Evolutionary conservation across 2,113 vertebrate species (phyloP).

Genomic region (Cebus imitator): DNA sequence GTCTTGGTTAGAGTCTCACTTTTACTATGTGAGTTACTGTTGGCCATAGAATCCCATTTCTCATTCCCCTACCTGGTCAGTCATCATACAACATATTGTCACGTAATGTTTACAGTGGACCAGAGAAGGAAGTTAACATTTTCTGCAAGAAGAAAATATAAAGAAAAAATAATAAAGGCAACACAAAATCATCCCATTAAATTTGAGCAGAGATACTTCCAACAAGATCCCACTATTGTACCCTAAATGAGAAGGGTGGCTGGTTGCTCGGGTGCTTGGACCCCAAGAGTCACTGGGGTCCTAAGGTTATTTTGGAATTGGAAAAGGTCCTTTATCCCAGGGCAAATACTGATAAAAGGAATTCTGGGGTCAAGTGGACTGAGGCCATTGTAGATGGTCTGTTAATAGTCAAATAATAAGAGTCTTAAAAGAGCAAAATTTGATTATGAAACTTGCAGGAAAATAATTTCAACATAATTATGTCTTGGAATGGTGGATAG

Average conservation of each 20-base stretch:
- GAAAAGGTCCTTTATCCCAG: background rate
- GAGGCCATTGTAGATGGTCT: no score
- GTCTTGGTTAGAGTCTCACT: background rate
- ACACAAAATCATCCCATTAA: background rate
- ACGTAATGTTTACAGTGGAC: background rate
- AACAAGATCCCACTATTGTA: accelerated
- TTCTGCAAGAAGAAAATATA: background rate
- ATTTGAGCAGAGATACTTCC: background rate
- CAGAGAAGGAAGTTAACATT: background rate
- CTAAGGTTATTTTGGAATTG: accelerated
- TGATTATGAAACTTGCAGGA: background rate
- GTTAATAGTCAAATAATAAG: background rate
- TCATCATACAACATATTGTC: background rate
- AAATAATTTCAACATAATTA: background rate
- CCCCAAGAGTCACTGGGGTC: no score
- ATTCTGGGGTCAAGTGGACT: background rate
- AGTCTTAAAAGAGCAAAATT: background rate
- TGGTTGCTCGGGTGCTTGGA: background rate
- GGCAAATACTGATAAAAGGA: background rate
- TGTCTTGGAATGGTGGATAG: background rate
- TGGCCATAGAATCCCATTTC: background rate
- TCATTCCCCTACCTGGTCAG: background rate
- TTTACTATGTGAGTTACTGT: background rate
- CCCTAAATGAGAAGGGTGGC: background rate
- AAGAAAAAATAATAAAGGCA: background rate